Conservation (phyloP, 2,113 vertebrate species). For the Actenoides lindsayi region DNA sequence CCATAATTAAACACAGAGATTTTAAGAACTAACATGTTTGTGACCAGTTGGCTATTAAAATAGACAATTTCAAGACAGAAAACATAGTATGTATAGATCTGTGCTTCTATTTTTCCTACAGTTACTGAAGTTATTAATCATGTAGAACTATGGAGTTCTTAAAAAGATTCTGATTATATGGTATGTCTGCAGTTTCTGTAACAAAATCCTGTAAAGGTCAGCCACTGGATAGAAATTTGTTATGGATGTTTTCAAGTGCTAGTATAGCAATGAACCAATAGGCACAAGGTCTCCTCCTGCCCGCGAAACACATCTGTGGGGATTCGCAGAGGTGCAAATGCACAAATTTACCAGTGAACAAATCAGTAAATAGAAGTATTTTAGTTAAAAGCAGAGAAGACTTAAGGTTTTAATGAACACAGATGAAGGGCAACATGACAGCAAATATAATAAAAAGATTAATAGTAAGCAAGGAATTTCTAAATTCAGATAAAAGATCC, state of each 20-base stretch:
- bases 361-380: not conserved
- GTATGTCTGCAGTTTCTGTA: not conserved
- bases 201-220: not conserved
- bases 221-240: not conserved
- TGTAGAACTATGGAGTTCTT: not conserved
- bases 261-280: not conserved
- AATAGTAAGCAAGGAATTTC: not conserved
- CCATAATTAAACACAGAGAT: not conserved
- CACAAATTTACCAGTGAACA: not conserved
- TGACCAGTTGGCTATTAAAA: not conserved
- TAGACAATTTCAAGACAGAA: not conserved
- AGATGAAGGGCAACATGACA: not conserved
- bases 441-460: not conserved
- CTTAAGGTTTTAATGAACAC: not conserved
- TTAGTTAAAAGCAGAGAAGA: not conserved
- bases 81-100: rapidly evolving
- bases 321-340: not conserved
- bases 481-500: not conserved
- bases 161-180: not conserved
- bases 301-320: not conserved
- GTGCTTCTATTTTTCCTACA: not conserved
- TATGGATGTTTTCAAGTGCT: not conserved
- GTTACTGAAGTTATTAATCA: not conserved
- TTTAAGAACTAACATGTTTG: not conserved
- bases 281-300: not conserved